Percentiles rank a stretch among this genome's conserved stretches.
Conservation (phyloP, 2,888 invertebrate species). For the Hyalella azteca region DNA sequence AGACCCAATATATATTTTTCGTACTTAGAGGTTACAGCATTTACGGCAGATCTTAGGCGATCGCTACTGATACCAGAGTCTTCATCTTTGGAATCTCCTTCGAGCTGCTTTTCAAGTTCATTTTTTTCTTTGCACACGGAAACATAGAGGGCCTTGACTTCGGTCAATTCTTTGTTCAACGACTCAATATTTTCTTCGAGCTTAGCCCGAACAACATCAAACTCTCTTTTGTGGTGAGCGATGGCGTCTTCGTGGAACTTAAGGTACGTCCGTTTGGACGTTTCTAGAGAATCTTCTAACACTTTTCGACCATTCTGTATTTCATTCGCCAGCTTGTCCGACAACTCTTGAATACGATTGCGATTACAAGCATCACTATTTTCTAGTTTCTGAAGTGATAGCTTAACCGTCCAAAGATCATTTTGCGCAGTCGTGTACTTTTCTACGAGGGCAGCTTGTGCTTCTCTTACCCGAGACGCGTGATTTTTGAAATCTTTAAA, state of each 20-base stretch:
- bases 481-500: conserved; percentile 38
- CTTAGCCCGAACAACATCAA: conserved; percentile 25
- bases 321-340: conserved; percentile 6
- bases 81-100: background rate
- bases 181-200: conserved; percentile 42
- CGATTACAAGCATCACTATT: background rate
- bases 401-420: conserved; percentile 17
- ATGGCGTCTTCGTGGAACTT: conserved; percentile 53
- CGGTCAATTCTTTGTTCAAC: conserved; percentile 43
- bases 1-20: background rate
- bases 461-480: conserved; percentile 27
- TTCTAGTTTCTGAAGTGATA: conserved; percentile 41
- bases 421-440: conserved; percentile 22
- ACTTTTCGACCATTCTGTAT: conserved; percentile 39
- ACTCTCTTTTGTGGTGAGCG: conserved; percentile 38
- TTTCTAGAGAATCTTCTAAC: conserved; percentile 35
- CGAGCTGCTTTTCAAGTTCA: conserved; percentile 39
- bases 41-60: background rate
- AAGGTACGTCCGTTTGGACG: conserved; percentile 42
- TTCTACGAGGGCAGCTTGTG: background rate
- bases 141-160: conserved; percentile 43
- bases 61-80: conserved; percentile 1
- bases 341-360: conserved; percentile 37
- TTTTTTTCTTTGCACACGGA: conserved; percentile 48
- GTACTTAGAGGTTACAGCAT: background rate